These are phyloP conservation scores for Penaeus monodon DNA, from an alignment of 2,888 invertebrate species.

Conservation along the genomic window DNA sequence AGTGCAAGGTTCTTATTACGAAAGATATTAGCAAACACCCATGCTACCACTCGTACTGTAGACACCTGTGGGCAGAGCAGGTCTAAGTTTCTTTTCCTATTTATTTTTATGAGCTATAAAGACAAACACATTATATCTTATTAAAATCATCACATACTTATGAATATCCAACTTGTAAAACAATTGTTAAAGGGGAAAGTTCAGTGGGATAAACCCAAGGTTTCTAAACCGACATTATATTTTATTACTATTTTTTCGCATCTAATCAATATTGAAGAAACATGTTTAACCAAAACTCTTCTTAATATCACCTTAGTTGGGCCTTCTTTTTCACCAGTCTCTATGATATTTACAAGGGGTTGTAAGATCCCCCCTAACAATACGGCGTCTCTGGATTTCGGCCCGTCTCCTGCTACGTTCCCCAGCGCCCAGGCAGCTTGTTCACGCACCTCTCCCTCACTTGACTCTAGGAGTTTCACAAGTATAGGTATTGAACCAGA, in stretches of 20 bases:
- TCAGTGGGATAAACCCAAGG: no score
- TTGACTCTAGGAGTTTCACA: conserved; percentile 70
- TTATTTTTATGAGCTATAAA: background rate
- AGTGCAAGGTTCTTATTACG: conserved; percentile 32
- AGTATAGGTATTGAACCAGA: conserved; percentile 70
- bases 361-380: conserved; percentile 70
- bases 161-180: no score
- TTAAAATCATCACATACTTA: no score
- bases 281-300: background rate
- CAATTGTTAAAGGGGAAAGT: no score
- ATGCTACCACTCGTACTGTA: conserved; percentile 37
- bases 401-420: conserved; percentile 72
- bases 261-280: no score
- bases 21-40: conserved; percentile 43
- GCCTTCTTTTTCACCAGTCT: background rate
- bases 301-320: background rate
- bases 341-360: conserved; percentile 54
- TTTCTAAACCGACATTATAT: no score
- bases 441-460: conserved; percentile 70
- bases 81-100: background rate
- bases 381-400: conserved; percentile 70
- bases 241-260: no score
- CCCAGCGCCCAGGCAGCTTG: conserved; percentile 74
- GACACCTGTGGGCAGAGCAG: conserved; percentile 26
- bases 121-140: no score